phyloP scores from a whole-genome alignment of 2,797 vertebrate genomes.

The Enteromius anoplus region DNA sequence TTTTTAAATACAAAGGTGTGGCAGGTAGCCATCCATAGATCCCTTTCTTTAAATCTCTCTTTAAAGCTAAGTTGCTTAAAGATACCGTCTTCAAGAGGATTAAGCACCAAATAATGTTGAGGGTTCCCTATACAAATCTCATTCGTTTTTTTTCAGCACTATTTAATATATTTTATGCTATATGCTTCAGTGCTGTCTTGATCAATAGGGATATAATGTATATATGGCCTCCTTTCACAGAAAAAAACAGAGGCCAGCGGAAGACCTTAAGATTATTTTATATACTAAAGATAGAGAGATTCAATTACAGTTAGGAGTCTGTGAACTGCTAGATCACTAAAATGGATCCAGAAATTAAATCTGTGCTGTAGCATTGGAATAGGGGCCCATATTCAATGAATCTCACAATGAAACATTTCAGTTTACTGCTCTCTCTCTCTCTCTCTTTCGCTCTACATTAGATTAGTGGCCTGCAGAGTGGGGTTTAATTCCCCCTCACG shows the following conservation, averaged over 20 bases:
- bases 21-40: background rate
- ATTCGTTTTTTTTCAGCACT: conserved; percentile 1
- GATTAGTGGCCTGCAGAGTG: conserved; percentile 56
- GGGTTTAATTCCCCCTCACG: conserved; percentile 49
- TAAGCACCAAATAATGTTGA: conserved; percentile 5
- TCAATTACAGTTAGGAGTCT: conserved; percentile 30
- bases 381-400: conserved; percentile 9
- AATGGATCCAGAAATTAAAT: conserved; percentile 40
- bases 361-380: conserved; percentile 11
- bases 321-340: conserved; percentile 39
- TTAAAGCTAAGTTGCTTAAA: conserved; percentile 12
- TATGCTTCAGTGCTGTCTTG: conserved; percentile 1
- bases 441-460: conserved; percentile 37
- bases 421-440: background rate
- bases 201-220: background rate
- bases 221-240: background rate
- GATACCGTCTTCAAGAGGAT: conserved; percentile 5
- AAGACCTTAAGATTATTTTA: conserved; percentile 23
- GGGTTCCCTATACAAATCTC: background rate
- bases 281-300: conserved; percentile 22
- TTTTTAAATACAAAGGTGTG: conserved; percentile 18
- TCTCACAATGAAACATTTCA: conserved; percentile 26
- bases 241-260: background rate
- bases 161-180: conserved; percentile 13
- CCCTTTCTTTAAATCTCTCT: conserved; percentile 13